These are phyloP conservation scores for Oligia latruncula DNA, from an alignment of 2,888 invertebrate genomes.

Conservation along the genomic window DNA sequence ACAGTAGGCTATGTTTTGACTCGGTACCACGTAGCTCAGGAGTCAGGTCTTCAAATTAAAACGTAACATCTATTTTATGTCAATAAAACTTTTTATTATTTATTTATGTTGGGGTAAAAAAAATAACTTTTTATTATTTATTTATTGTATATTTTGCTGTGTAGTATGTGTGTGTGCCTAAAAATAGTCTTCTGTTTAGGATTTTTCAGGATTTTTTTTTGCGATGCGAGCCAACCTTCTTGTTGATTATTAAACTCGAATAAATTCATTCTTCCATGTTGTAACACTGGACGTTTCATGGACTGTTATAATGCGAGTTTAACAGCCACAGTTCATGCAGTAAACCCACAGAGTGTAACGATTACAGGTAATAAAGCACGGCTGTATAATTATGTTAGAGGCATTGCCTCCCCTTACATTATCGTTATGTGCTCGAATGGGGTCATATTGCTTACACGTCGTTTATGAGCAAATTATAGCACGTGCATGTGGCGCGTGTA, in stretches of 20 bases:
- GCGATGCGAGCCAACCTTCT: neutral
- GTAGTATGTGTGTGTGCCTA: neutral
- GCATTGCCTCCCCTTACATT: slow-evolving; percentile 31
- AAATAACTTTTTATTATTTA: no score
- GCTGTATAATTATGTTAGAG: slow-evolving; percentile 45
- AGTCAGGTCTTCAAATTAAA: no score
- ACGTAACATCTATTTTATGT: no score
- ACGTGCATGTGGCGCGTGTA: slow-evolving; percentile 6
- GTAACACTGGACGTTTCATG: slow-evolving; percentile 28
- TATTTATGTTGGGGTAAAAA: no score
- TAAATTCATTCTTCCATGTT: slow-evolving; percentile 28
- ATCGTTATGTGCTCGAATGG: slow-evolving; percentile 29
- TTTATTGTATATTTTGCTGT: neutral
- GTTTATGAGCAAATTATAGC: slow-evolving; percentile 46
- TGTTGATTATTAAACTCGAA: neutral
- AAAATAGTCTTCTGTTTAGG: neutral
- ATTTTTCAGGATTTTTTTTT: neutral
- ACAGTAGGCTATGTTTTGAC: neutral
- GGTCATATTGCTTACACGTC: slow-evolving; percentile 49
- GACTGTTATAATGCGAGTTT: slow-evolving; percentile 35
- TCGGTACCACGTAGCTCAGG: no score
- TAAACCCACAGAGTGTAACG: slow-evolving; percentile 34
- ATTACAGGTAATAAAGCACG: slow-evolving; percentile 54
- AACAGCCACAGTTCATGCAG: slow-evolving; percentile 20
- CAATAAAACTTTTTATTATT: no score